These are phyloP conservation scores for Zaprionus camerounensis DNA, from an alignment of 1,140 invertebrate genomes.

Conservation along the genomic window DNA sequence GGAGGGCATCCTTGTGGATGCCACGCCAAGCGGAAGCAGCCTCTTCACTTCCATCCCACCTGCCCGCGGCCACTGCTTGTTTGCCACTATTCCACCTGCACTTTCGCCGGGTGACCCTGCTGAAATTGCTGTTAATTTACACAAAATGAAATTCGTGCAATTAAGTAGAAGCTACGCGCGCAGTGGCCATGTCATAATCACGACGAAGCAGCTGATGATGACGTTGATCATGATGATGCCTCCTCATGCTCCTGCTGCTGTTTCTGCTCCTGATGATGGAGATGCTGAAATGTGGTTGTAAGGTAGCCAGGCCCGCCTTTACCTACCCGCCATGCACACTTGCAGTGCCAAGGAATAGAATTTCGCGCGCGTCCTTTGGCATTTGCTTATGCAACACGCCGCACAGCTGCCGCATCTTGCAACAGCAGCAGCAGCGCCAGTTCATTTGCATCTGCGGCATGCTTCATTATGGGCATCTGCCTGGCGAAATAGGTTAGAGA, in stretches of 20 bases:
- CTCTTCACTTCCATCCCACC: background rate
- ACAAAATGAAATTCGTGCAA: constrained; percentile 83
- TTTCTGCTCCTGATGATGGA: constrained; percentile 16
- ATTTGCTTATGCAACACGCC: constrained; percentile 46
- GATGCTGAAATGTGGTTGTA: constrained; percentile 16
- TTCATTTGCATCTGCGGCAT: constrained; percentile 75
- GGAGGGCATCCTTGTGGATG: constrained; percentile 27
- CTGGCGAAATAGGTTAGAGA: constrained; percentile 76
- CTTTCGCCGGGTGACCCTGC: constrained; percentile 56
- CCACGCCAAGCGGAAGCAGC: constrained; percentile 6
- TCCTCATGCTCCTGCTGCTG: constrained; percentile 11
- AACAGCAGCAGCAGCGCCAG: constrained; percentile 23
- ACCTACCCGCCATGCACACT: background rate
- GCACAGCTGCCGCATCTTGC: constrained; percentile 35
- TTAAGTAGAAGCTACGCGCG: constrained; percentile 59
- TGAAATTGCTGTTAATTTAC: constrained; percentile 81
- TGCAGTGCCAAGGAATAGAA: constrained; percentile 19
- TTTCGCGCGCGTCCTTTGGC: constrained; percentile 67
- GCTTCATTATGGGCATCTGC: constrained; percentile 71
- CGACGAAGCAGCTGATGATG: constrained; percentile 27
- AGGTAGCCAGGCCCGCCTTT: background rate
- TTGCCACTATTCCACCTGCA: constrained; percentile 46
- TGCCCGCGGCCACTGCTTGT: constrained; percentile 7
- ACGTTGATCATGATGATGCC: constrained; percentile 23
- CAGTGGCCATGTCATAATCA: constrained; percentile 39